These are phyloP conservation scores for Eriocheir sinensis DNA, from an alignment of 1,140 invertebrate species.

Conservation along the genomic window DNA sequence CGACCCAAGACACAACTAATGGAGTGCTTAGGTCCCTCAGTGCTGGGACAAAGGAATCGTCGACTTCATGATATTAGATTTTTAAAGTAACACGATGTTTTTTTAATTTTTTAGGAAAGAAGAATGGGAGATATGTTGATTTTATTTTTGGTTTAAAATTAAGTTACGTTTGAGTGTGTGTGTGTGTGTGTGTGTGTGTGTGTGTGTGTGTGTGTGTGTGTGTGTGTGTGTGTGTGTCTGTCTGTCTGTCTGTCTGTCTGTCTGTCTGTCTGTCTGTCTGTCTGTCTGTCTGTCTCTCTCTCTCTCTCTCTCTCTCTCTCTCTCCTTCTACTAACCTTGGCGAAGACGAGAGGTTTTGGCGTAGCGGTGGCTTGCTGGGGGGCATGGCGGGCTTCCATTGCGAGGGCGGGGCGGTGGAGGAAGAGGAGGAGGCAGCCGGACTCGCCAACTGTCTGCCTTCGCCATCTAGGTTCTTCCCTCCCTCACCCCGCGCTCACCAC, in stretches of 20 bases:
- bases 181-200: conserved; percentile 42
- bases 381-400: conserved; percentile 58
- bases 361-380: not conserved
- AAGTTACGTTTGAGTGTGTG: not conserved
- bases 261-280: not conserved
- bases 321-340: conserved; percentile 57
- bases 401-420: conserved; percentile 57
- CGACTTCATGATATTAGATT: too few relatives aligned
- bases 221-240: conserved; percentile 52
- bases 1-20: too few relatives aligned
- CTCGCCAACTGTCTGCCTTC: conserved; percentile 31
- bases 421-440: conserved; percentile 48
- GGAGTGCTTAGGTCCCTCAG: too few relatives aligned
- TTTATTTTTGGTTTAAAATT: too few relatives aligned
- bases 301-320: conserved; percentile 36
- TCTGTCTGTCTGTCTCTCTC: not conserved
- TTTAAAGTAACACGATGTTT: too few relatives aligned
- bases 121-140: too few relatives aligned
- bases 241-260: conserved; percentile 45
- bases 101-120: too few relatives aligned
- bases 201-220: conserved; percentile 56
- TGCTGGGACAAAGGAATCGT: too few relatives aligned
- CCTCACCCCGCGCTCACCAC: conserved; percentile 60
- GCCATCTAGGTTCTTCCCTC: conserved; percentile 64
- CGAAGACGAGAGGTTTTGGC: conserved; percentile 63